Percentiles rank a stretch among this genome's conserved stretches.
These are phyloP conservation scores for Cosmia trapezina DNA, from an alignment of 2,888 invertebrate species.

Conservation along the genomic window DNA sequence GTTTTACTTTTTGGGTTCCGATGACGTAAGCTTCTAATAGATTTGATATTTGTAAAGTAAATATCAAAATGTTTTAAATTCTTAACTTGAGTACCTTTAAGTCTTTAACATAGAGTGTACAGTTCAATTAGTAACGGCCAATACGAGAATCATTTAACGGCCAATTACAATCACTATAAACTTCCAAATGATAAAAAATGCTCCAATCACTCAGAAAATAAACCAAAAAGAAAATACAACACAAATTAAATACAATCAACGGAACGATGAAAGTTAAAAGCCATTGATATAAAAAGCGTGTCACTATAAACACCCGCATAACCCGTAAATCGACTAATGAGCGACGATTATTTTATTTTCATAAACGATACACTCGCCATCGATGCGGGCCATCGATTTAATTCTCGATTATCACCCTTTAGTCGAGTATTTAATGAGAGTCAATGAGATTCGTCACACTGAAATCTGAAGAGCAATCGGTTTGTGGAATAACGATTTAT, in stretches of 20 bases:
- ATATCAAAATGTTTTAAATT: constrained; percentile 33
- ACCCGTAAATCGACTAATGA: constrained; percentile 80
- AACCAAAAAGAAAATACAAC: constrained; percentile 49
- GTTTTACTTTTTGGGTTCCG: constrained; percentile 5
- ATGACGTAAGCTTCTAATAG: neutral
- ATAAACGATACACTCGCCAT: constrained; percentile 76
- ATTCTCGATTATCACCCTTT: constrained; percentile 87
- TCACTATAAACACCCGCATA: constrained; percentile 84
- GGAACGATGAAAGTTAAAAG: constrained; percentile 64
- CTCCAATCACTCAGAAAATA: constrained; percentile 49
- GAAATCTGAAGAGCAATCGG: constrained; percentile 61
- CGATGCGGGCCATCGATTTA: constrained; percentile 87
- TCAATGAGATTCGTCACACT: constrained; percentile 77
- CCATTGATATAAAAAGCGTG: constrained; percentile 75
- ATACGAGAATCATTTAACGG: constrained; percentile 47
- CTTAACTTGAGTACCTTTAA: neutral
- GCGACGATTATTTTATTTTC: constrained; percentile 88
- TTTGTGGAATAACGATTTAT: constrained; percentile 55
- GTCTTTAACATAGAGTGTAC: constrained; percentile 25
- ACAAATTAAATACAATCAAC: constrained; percentile 63
- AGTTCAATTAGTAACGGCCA: constrained; percentile 37
- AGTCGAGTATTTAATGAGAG: constrained; percentile 78
- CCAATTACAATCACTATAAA: constrained; percentile 62
- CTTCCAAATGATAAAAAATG: constrained; percentile 61
- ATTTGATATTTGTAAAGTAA: constrained; percentile 26